Percentiles rank a stretch among this genome's conserved stretches.
Evolutionary conservation across 2,797 vertebrate genomes (phyloP).

Genomic region (Typhlichthys subterraneus): DNA sequence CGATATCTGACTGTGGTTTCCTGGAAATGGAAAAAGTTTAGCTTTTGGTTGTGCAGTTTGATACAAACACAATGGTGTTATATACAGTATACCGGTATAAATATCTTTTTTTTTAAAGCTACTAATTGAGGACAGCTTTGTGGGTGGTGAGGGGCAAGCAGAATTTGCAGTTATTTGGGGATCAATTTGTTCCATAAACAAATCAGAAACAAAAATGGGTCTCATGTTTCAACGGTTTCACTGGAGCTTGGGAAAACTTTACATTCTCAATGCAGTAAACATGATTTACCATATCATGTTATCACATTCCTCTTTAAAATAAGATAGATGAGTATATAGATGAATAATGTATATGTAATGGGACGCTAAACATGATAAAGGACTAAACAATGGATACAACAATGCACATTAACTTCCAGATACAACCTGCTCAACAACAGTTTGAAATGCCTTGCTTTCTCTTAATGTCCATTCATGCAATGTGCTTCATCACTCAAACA

Average conservation of each 20-base stretch:
- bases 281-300: background rate
- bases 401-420: conserved; percentile 54
- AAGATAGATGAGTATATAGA: conserved; percentile 21
- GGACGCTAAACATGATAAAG: conserved; percentile 18
- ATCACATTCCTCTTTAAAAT: background rate
- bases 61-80: too few relatives aligned
- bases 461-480: conserved; percentile 63
- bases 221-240: too few relatives aligned
- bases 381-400: conserved; percentile 27
- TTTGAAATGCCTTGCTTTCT: conserved; percentile 66
- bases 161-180: too few relatives aligned
- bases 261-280: background rate
- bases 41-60: too few relatives aligned
- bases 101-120: too few relatives aligned
- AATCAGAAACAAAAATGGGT: too few relatives aligned
- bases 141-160: too few relatives aligned
- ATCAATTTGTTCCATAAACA: too few relatives aligned
- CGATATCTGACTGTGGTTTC: conserved; percentile 97
- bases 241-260: too few relatives aligned
- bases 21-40: conserved; percentile 57
- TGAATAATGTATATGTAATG: background rate
- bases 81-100: too few relatives aligned
- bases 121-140: too few relatives aligned
- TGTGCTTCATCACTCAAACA: conserved; percentile 68
- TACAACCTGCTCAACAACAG: conserved; percentile 64